phyloP scores from a whole-genome alignment of 2,797 vertebrate genomes.

The Cichlasoma orientale region DNA sequence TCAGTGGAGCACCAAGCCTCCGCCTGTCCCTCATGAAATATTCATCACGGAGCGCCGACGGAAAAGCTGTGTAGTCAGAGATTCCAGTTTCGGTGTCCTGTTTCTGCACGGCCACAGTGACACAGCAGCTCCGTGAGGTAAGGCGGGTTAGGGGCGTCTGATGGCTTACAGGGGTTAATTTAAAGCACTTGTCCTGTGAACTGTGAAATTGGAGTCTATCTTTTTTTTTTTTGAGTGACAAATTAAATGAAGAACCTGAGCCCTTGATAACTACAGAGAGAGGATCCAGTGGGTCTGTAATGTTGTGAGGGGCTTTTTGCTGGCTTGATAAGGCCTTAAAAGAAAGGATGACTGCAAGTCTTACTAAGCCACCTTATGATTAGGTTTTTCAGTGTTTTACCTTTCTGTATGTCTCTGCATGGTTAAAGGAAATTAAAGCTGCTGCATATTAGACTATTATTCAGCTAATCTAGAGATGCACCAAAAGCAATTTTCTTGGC shows the following conservation, averaged over 20 bases:
- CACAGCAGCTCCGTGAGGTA: constrained; percentile 48
- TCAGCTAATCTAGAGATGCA: background rate
- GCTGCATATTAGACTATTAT: background rate
- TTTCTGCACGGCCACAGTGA: constrained; percentile 57
- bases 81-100: constrained; percentile 68
- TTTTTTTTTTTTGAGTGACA: constrained; percentile 20
- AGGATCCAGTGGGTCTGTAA: background rate
- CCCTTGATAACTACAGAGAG: background rate
- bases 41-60: constrained; percentile 57
- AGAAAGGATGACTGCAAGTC: background rate
- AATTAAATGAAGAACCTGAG: background rate
- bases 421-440: constrained; percentile 31
- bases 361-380: background rate
- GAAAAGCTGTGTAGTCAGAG: constrained; percentile 80
- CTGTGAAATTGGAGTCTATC: constrained; percentile 37
- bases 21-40: constrained; percentile 75
- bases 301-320: background rate
- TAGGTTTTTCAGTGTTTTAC: background rate
- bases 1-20: constrained; percentile 61
- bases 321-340: background rate
- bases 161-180: constrained; percentile 28
- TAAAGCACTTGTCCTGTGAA: constrained; percentile 35
- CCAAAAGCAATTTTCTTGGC: background rate
- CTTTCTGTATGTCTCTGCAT: background rate
- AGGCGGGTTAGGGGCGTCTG: constrained; percentile 31